Base-by-base conservation (phyloP, 2,888 invertebrate genomes). In the Pseudococcus jackbeardsleyi region DNA sequence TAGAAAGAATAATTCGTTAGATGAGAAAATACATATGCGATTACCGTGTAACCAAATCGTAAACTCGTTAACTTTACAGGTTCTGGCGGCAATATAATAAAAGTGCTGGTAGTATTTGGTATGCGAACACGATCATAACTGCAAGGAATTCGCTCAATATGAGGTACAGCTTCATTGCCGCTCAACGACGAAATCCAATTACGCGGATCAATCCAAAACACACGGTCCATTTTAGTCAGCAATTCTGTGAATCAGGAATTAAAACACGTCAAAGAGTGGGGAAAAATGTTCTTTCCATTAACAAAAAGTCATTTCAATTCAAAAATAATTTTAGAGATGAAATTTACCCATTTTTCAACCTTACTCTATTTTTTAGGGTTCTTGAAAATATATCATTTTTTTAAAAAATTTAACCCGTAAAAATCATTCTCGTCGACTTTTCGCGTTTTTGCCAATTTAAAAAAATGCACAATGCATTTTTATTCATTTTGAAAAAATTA, bases 91-190 rank as follows among this genome's bases (percentile, higher is more conserved):
- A 90, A 87, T 4, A 88, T 48, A n/a, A 90, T 88, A 87, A 90
- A 90, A 17, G 90, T 88, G 12, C 88, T 86, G 7, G 85, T 89
- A 8, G 89, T 77, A 7, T 89, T 68, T 17, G 39, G 89, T 77
- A 90, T 90, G 4, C 50, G 48, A 2, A 89, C 90, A 0, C 39
- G 79, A 42, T 90, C 90, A 8, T 87, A 77, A 6, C 17, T 33
- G 22, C 90, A 90, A 1, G 90, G 90, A 33, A 90, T 88, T 19
- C 89, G 82, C 84, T 90, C 90, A 9, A 89, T 50, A 77, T 90
- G 89, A 3, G 90, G 90, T 46, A 89, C 89, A 7, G 90, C 90
- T 54, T 54, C 5, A 54, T 54, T 54, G 6, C 4, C n/a, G 19
- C 0, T 59, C 19, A 5, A 8, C 7, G 26, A 3, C 26, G 26